These are phyloP conservation scores for Odontophorus gujanensis DNA, from an alignment of 2,113 vertebrate genomes.

Conservation along the genomic window DNA sequence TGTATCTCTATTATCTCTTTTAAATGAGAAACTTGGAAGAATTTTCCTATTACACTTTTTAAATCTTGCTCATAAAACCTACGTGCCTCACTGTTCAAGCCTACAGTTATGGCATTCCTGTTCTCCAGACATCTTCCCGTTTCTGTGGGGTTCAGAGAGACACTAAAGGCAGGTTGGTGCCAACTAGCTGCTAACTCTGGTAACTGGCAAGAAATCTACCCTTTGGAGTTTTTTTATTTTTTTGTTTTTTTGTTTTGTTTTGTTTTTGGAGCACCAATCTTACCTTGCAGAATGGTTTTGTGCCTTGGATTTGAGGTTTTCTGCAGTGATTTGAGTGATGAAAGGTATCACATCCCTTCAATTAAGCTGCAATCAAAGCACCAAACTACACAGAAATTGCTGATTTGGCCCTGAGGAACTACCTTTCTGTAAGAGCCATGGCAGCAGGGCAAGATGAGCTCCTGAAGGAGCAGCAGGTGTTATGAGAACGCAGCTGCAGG, in stretches of 20 bases:
- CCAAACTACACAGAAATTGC: neutral
- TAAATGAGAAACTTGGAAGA: neutral
- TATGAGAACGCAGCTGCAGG: neutral
- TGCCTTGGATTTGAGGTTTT: constrained; percentile 52
- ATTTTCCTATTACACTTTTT: neutral
- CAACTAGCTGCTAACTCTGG: constrained; percentile 25
- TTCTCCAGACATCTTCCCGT: constrained; percentile 17
- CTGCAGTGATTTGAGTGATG: neutral
- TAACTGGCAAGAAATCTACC: constrained; percentile 51
- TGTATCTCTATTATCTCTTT: neutral
- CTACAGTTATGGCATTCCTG: neutral
- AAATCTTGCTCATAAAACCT: neutral
- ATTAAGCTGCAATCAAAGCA: neutral
- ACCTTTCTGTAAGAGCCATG: neutral
- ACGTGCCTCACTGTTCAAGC: neutral
- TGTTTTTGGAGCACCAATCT: constrained; percentile 24
- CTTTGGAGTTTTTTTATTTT: no score
- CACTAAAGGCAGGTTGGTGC: constrained; percentile 11
- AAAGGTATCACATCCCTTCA: neutral
- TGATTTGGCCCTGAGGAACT: neutral
- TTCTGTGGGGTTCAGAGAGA: constrained; percentile 47
- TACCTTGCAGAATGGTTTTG: constrained; percentile 38
- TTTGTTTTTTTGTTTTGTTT: neutral
- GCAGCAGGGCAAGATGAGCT: neutral
- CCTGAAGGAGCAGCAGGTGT: neutral